phyloP scores from a whole-genome alignment of 1,140 invertebrate genomes.

The Micrasema longulum region DNA sequence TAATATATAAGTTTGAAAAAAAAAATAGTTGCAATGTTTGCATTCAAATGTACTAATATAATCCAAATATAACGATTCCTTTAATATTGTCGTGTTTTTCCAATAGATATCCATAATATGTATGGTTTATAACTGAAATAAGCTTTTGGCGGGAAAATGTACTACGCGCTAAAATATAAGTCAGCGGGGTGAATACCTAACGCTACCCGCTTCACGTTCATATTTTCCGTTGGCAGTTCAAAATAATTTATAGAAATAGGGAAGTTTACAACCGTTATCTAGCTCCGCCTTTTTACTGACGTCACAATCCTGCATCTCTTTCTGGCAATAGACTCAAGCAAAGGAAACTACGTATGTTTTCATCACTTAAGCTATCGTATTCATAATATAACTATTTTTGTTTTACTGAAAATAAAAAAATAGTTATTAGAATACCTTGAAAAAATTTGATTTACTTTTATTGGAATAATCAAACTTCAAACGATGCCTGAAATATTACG shows the following conservation, averaged over 20 bases:
- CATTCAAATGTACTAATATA: no score
- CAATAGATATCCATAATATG: no score
- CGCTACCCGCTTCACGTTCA: neutral
- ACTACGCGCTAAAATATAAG: neutral
- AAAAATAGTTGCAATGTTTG: no score
- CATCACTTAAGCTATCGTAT: conserved; percentile 11
- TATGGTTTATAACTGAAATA: neutral
- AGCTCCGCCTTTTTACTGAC: conserved; percentile 25
- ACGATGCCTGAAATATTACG: neutral
- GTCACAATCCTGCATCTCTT: conserved; percentile 22
- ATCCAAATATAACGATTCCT: no score
- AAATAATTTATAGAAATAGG: conserved; percentile 30
- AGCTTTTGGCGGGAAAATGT: neutral
- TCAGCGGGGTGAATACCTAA: neutral
- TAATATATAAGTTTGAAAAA: neutral
- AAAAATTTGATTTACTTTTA: neutral
- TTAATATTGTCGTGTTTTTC: no score
- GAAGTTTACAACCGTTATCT: conserved; percentile 39
- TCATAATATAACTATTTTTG: neutral
- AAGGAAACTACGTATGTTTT: neutral
- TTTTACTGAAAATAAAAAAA: no score
- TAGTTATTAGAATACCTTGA: no score
- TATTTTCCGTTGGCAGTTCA: conserved; percentile 34
- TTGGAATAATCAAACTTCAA: neutral
- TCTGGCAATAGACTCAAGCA: conserved; percentile 10